Evolutionary conservation across 37 sponge, comb jelly and placozoan genomes (phyloP), one percentile per base, ranked within the genome.

Genomic region (Diacarnus erythraeanus): DNA sequence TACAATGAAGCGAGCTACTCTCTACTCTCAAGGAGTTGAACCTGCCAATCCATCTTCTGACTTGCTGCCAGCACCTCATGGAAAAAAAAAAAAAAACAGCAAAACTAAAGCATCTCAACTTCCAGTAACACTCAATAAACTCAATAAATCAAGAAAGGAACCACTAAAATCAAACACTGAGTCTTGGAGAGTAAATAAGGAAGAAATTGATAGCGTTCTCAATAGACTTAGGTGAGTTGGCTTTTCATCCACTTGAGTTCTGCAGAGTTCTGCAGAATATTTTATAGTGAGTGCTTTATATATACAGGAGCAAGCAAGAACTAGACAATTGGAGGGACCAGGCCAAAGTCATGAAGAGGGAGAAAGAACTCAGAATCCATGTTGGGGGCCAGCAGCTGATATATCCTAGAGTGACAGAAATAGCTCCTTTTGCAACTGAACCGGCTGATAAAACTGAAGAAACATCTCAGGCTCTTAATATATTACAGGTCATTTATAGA

Each of bases 241-340:
- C n/a, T n/a, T n/a, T n/a, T n/a, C n/a, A n/a, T n/a, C n/a, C n/a
- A n/a, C n/a, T n/a, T n/a, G n/a, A n/a, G n/a, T n/a, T n/a, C n/a
- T n/a, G n/a, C n/a, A n/a, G n/a, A n/a, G n/a, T n/a, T n/a, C n/a
- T n/a, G n/a, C n/a, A n/a, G n/a, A n/a, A n/a, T n/a, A 57, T 8
- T 75, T 35, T 41, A 21, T 33, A 26, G 35, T 31, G 35, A 56
- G 57, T 30, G 9, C 12, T 56, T 5, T 35, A 42, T 74, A 5
- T 54, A 10, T 41, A 57, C 47, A 91, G 92, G 81, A 79, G 71
- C 37, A 44, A 71, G 73, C 36, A 83, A 43, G 73, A 56, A 25
- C 54, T 91, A 31, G 67, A 82, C 41, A 51, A 65, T 1, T 91
- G 92, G 92, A 83, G 88, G 38, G 74, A 86, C 4, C 74, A 86